Conservation (phyloP, 2,113 vertebrate species). For the Podarcis cretensis region DNA sequence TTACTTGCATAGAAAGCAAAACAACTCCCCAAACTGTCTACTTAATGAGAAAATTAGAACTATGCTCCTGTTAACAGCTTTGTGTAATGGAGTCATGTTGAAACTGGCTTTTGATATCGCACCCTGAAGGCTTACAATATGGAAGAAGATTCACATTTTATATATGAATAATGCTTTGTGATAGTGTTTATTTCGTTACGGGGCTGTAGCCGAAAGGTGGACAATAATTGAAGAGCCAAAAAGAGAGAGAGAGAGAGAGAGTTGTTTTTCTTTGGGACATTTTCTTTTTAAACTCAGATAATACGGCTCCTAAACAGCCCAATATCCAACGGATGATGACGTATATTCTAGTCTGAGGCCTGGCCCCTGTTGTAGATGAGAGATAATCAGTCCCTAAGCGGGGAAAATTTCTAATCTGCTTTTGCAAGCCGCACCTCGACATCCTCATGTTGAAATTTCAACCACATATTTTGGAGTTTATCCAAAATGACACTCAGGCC, state of each 20-base stretch:
- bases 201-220: not conserved
- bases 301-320: not conserved
- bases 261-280: no score
- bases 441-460: no score
- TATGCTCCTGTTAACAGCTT: not conserved
- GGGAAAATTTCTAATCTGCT: no score
- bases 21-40: no score
- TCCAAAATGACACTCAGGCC: not conserved
- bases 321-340: no score
- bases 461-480: not conserved
- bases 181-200: not conserved
- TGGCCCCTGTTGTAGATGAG: not conserved
- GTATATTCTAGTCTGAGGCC: not conserved
- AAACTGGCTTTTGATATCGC: not conserved
- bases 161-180: not conserved
- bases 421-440: not conserved
- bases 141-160: no score
- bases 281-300: not conserved
- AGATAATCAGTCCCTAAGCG: no score
- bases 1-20: slow-evolving; percentile 54
- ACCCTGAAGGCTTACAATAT: no score
- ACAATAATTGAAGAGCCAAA: no score
- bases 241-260: no score
- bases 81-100: not conserved
- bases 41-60: not conserved